phyloP scores from a whole-genome alignment of 2,113 vertebrate species.

The Charina bottae region DNA sequence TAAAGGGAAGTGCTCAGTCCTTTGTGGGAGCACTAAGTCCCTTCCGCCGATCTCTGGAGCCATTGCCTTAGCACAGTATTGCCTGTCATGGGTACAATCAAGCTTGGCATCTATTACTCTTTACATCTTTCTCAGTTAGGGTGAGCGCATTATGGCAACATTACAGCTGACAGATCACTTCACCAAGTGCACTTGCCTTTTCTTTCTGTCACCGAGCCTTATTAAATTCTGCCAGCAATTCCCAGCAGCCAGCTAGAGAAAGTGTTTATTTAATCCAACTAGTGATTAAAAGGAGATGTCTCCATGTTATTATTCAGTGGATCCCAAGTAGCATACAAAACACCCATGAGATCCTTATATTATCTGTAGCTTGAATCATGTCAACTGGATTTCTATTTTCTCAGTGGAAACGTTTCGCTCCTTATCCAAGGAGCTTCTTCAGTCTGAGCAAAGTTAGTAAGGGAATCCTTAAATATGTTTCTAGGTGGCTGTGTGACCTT shows the following conservation, averaged over 20 bases:
- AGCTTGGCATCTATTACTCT: neutral
- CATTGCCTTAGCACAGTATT: neutral
- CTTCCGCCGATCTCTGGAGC: neutral
- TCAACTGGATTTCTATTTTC: too few species aligned
- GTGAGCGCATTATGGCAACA: neutral
- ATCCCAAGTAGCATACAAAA: neutral
- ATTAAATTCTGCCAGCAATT: constrained; percentile 6
- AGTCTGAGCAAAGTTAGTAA: too few species aligned
- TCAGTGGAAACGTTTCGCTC: too few species aligned
- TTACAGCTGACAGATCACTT: neutral
- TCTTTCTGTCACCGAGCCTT: neutral
- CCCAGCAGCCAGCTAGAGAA: neutral
- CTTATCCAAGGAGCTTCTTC: too few species aligned
- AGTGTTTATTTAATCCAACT: constrained; percentile 23
- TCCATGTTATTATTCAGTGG: neutral
- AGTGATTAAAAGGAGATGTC: constrained; percentile 19
- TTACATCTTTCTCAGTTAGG: neutral
- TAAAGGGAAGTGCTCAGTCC: neutral
- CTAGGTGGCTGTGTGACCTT: too few species aligned
- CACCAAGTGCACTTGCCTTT: neutral
- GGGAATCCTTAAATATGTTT: too few species aligned
- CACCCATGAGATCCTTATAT: neutral
- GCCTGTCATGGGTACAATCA: neutral
- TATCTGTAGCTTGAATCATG: too few species aligned
- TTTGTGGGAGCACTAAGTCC: neutral